Base-by-base conservation (phyloP, 2,888 invertebrate species). In the Heliconius erato region DNA sequence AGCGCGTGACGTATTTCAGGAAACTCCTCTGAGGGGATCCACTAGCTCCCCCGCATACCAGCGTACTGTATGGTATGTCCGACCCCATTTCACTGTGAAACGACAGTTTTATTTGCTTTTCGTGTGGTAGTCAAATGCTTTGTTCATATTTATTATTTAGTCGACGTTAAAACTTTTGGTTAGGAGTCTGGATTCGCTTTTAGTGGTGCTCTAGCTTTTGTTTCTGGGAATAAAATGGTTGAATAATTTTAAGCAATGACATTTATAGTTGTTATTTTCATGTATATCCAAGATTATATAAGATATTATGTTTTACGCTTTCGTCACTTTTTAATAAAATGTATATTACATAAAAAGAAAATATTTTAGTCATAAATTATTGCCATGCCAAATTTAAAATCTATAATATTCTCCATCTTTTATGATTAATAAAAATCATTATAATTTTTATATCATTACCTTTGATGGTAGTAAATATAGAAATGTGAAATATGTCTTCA, bases 1-100 rank as follows among this genome's bases (percentile, higher is more conserved):
- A 90, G 93, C 93, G 94, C 93, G 94, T 95, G 94, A 94, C 94
- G 94, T 92, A 88, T 91, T 91, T 90, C 88, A 89, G 93, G 93
- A 91, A 91, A 90, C 91, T 89, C 89, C 88, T 90, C 92, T 91
- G 88, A 88, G 86, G 91, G 94, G 92, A 92, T 92, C 90, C 91
- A 91, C 89, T 89, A 86, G 86, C 88, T 89, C 91, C 88, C 92
- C 90, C 91, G 90, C 95, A 95, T 95, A 93, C 95, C 94, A 81
- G 69, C 80, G 92, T 92, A 92, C 92, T 93, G 90, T 93, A 90
- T 67, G 67, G 93, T 92, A 93, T 92, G 92, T 92, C 92, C 94
- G 92, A 93, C 94, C 94, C 92, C 92, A 91, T 94, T 95, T 91
- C 89, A 90, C 91, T 92, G 91, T 93, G 90, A 94, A 93, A 92